Evolutionary conservation across 2,113 vertebrate species (phyloP).

Genomic region (Platysteira castanea): DNA sequence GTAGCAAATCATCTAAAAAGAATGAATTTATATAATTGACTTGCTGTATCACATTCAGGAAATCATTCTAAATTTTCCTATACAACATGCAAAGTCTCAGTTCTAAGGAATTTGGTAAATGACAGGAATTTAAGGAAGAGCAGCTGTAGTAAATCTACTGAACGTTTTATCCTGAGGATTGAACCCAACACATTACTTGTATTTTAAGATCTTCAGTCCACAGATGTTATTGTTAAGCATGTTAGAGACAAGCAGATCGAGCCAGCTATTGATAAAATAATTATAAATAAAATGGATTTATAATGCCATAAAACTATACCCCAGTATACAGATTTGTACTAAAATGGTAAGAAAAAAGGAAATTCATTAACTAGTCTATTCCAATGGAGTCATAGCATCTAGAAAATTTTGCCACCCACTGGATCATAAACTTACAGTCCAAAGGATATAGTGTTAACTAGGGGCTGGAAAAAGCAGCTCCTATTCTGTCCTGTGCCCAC

Average conservation of each 20-base stretch:
- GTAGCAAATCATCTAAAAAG: conserved; percentile 18
- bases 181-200: background rate
- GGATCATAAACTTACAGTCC: background rate
- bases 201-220: background rate
- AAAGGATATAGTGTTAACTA: background rate
- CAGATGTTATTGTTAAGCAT: background rate
- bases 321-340: background rate
- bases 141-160: background rate
- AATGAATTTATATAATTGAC: conserved; percentile 22
- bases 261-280: background rate
- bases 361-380: background rate
- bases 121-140: background rate
- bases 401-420: background rate
- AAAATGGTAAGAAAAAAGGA: background rate
- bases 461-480: background rate
- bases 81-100: background rate
- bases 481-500: background rate
- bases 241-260: background rate
- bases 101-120: background rate
- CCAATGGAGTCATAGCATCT: background rate
- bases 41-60: background rate
- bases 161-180: background rate
- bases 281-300: background rate
- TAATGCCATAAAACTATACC: background rate
- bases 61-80: background rate